Conservation (phyloP, 2,797 vertebrate genomes). For the Naso thynnoides region DNA sequence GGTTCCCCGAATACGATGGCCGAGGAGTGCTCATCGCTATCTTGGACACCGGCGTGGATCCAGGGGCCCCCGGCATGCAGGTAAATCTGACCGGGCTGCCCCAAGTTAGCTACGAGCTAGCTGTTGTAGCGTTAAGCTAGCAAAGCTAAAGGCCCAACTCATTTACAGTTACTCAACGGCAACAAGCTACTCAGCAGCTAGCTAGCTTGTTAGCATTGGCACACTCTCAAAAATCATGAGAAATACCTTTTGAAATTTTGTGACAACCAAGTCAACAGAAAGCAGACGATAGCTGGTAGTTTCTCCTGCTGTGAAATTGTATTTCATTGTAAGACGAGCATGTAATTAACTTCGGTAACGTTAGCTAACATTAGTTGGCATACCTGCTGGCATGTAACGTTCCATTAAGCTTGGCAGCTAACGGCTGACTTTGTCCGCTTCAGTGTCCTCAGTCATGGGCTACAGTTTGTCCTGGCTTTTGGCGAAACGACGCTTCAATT, state of each 20-base stretch:
- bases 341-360: background rate
- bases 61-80: slow-evolving; percentile 98
- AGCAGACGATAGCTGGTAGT: background rate
- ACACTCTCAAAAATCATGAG: background rate
- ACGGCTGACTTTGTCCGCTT: slow-evolving; percentile 9
- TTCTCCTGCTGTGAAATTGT: background rate
- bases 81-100: slow-evolving; percentile 79
- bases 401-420: slow-evolving; percentile 50
- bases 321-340: background rate
- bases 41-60: slow-evolving; percentile 97
- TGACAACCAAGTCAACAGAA: slow-evolving; percentile 39
- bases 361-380: too few relatives aligned
- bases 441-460: too few relatives aligned
- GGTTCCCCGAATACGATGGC: slow-evolving; percentile 95
- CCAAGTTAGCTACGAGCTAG: slow-evolving; percentile 45
- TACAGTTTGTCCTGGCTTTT: background rate
- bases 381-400: slow-evolving; percentile 37
- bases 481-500: background rate
- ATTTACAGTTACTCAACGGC: slow-evolving; percentile 32
- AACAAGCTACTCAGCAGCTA: slow-evolving; percentile 2
- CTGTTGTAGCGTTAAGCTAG: slow-evolving; percentile 26
- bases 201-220: slow-evolving; percentile 17
- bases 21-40: slow-evolving; percentile 93
- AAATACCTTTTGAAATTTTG: background rate
- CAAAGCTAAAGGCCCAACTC: slow-evolving; percentile 69